Base-by-base conservation (phyloP, 2,797 vertebrate genomes). In the Pantherophis vulpinus region DNA sequence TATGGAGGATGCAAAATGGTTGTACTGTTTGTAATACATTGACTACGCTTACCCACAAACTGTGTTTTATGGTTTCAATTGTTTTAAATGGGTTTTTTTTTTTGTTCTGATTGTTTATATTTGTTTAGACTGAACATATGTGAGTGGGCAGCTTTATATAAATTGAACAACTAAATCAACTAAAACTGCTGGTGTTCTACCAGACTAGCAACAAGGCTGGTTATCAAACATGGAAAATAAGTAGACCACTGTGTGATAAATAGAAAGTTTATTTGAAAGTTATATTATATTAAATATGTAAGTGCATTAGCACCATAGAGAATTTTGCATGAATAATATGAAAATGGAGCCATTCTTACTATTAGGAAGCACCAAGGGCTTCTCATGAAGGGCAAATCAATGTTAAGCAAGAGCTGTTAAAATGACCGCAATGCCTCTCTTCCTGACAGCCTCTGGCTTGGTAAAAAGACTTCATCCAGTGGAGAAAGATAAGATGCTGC, bases 371-470 rank as follows among this genome's bases (percentile, higher is more conserved):
- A 92, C 61, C 55, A 92, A 88, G 91, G 86, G 92, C 91, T 90
- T 92, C 96, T 93, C 10, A 29, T 0, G 1, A 94, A 96, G 91
- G 93, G 91, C 92, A 96, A 79, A 94, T 89, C 89, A 96, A 95
- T 94, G 93, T 94, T 94, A 95, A 86, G 61, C 27, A 70, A 94
- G 87, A 95, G 92, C 92, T 96, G 63, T 95, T 96, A 92, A 87
- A 97, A 96, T 95, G 95, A 95, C 93, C 93, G 93, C 91, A 94
- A 86, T 91, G 23, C 32, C 92, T 95, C 92, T 96, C n/a, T 91
- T 88, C 94, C 94, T 79, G 88, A 66, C 93, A 92, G 94, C 94
- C 11, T 93, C 63, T 13, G 1, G 0, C 92, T 92, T 95, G 83
- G 47, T 56, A 92, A 93, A 60, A 88, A 66, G 92, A 58, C n/a